Conservation (phyloP, 2,888 invertebrate species). For the Barypeithes pellucidus region DNA sequence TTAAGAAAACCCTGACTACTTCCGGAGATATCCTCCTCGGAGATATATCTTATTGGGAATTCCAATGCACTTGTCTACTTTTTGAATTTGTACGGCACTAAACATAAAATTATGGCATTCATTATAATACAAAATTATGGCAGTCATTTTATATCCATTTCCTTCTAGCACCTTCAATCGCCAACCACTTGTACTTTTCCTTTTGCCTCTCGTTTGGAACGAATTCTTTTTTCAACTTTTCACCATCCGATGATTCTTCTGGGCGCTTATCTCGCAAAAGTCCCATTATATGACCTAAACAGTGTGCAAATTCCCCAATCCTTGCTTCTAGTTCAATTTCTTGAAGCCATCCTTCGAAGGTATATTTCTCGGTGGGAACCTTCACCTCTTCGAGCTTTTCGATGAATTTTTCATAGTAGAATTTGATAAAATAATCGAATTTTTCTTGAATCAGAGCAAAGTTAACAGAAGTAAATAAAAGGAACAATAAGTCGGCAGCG, state of each 20-base stretch:
- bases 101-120: no score
- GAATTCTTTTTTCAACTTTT: no score
- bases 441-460: slow-evolving; percentile 11
- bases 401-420: slow-evolving; percentile 10
- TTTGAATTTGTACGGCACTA: no score
- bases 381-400: background rate
- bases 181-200: no score
- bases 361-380: background rate
- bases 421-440: slow-evolving; percentile 25
- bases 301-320: background rate
- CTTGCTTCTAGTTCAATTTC: background rate
- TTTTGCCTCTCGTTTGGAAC: no score
- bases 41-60: no score
- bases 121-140: no score
- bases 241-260: background rate
- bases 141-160: no score
- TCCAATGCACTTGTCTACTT: no score
- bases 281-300: background rate
- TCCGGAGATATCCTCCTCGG: no score
- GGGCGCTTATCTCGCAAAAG: background rate
- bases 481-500: slow-evolving; percentile 33
- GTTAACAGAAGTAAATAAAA: slow-evolving; percentile 30
- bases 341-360: background rate
- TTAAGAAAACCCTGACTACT: no score
- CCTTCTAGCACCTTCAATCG: no score